phyloP scores from a whole-genome alignment of 2,113 vertebrate genomes.

The Anolis carolinensis region DNA sequence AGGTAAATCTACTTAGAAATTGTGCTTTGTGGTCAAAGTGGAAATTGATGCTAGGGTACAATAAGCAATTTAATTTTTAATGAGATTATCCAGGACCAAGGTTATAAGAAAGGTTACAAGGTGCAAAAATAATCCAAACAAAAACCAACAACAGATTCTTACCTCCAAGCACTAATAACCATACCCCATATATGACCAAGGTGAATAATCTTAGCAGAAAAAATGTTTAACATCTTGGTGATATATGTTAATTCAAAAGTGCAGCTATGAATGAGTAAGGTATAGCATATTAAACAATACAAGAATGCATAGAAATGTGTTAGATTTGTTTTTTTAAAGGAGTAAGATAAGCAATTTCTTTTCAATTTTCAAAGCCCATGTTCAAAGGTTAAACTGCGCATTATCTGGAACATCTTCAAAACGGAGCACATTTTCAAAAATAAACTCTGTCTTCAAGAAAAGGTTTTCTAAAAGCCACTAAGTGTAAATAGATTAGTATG shows the following conservation, averaged over 20 bases:
- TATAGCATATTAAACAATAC: slow-evolving; percentile 69
- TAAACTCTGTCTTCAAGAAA: neutral
- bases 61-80: slow-evolving; percentile 86
- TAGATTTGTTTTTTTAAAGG: slow-evolving; percentile 55
- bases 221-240: slow-evolving; percentile 36
- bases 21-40: slow-evolving; percentile 79
- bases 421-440: neutral
- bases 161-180: slow-evolving; percentile 63
- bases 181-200: slow-evolving; percentile 50
- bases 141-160: slow-evolving; percentile 65
- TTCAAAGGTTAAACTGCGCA: slow-evolving; percentile 57
- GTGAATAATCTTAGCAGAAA: slow-evolving; percentile 63
- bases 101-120: slow-evolving; percentile 72
- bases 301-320: slow-evolving; percentile 66
- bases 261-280: slow-evolving; percentile 54
- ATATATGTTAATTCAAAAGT: slow-evolving; percentile 61
- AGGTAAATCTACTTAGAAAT: slow-evolving; percentile 71
- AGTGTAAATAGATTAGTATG: neutral
- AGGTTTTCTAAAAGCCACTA: neutral
- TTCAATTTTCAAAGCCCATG: slow-evolving; percentile 53
- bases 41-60: slow-evolving; percentile 74
- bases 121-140: slow-evolving; percentile 53
- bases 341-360: slow-evolving; percentile 54
- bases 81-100: slow-evolving; percentile 73
- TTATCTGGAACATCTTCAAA: slow-evolving; percentile 28